Percentiles rank a stretch among this genome's conserved stretches.
Evolutionary conservation across 2,888 invertebrate genomes (phyloP).

Genomic region (Andrena praecox): DNA sequence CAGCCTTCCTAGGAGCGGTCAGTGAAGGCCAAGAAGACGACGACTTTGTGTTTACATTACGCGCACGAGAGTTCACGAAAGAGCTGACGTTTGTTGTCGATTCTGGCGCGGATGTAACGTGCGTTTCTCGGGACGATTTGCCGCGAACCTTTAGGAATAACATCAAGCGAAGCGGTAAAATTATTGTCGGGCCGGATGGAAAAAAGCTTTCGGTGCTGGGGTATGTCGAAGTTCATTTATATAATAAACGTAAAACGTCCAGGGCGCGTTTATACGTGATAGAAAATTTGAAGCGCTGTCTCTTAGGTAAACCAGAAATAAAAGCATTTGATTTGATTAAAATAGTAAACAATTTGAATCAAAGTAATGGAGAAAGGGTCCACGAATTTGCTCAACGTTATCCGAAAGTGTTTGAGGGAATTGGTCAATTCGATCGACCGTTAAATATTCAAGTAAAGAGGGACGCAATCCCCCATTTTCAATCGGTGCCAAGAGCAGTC

Average conservation of each 20-base stretch:
- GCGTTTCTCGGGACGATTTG: background rate
- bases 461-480: background rate
- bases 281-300: background rate
- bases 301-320: slow-evolving; percentile 18
- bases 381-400: background rate
- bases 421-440: background rate
- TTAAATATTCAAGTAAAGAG: background rate
- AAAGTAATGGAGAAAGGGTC: background rate
- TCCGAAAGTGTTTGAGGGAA: background rate
- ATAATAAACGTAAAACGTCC: background rate
- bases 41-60: background rate
- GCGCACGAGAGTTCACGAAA: background rate
- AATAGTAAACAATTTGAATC: background rate
- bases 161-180: background rate
- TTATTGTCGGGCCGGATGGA: background rate
- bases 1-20: background rate
- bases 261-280: background rate
- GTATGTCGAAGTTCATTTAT: background rate
- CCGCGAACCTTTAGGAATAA: background rate
- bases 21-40: background rate
- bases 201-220: background rate
- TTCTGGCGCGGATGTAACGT: background rate
- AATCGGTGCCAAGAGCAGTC: slow-evolving; percentile 1
- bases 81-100: background rate
- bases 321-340: slow-evolving; percentile 2